Conservation (phyloP, 2,113 vertebrate genomes). For the Percopsis transmontana region DNA sequence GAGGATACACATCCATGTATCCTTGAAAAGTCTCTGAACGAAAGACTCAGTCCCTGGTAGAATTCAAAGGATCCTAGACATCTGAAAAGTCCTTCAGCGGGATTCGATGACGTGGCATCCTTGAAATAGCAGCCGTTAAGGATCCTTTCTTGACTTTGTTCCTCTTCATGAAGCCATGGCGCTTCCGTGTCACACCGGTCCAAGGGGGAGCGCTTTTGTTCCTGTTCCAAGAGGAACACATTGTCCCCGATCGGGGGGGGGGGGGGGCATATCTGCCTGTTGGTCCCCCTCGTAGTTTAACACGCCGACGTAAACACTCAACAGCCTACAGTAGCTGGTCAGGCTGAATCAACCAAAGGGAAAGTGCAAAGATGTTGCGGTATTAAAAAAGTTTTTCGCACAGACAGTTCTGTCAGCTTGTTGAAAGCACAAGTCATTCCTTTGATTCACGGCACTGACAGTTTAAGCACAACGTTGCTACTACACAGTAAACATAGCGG, state of each 20-base stretch:
- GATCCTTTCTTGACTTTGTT: conserved; percentile 48
- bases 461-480: not conserved
- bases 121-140: too few relatives aligned
- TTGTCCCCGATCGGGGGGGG: not conserved
- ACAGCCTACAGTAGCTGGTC: conserved; percentile 4
- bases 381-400: not conserved
- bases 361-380: not conserved
- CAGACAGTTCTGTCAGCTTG: too few relatives aligned
- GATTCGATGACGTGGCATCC: too few relatives aligned
- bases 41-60: too few relatives aligned
- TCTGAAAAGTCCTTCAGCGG: too few relatives aligned
- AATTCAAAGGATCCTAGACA: too few relatives aligned
- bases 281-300: conserved; percentile 19
- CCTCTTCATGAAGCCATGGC: conserved; percentile 49
- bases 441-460: not conserved
- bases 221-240: conserved; percentile 39
- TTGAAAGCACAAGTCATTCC: too few relatives aligned
- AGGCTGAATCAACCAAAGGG: conserved; percentile 18
- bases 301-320: conserved; percentile 20
- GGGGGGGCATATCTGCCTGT: conserved; percentile 32
- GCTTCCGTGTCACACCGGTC: conserved; percentile 37
- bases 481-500: not conserved
- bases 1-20: too few relatives aligned
- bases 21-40: too few relatives aligned
- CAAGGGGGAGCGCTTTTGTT: conserved; percentile 49